Evolutionary conservation across 2,888 invertebrate species (phyloP).

Genomic region (Thysanoteuthis rhombus): DNA sequence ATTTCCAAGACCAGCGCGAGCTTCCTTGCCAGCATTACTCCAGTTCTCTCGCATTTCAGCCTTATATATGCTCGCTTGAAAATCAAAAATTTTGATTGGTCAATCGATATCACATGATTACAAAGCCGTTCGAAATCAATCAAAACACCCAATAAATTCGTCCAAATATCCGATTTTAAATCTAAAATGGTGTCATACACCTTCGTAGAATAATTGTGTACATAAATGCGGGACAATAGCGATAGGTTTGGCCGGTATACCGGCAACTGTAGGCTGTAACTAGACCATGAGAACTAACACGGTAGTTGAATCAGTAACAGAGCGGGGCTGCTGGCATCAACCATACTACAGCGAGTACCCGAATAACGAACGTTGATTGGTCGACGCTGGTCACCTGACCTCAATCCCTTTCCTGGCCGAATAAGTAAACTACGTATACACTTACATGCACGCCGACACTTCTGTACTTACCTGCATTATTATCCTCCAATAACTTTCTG

Average conservation of each 20-base stretch:
- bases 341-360: slow-evolving; percentile 12
- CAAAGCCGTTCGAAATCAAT: slow-evolving; percentile 27
- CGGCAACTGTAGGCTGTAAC: not conserved
- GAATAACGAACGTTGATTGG: slow-evolving; percentile 32
- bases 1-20: slow-evolving; percentile 55
- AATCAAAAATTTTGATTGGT: slow-evolving; percentile 61
- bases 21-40: slow-evolving; percentile 59
- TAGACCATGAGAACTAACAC: slow-evolving; percentile 12
- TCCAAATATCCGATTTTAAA: not conserved
- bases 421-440: slow-evolving; percentile 12
- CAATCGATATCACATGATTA: slow-evolving; percentile 61
- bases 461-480: slow-evolving; percentile 12
- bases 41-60: slow-evolving; percentile 45
- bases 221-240: not conserved
- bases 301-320: not conserved
- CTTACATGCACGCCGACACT: not conserved
- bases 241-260: slow-evolving; percentile 14
- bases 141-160: slow-evolving; percentile 21
- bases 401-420: not conserved
- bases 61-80: slow-evolving; percentile 60
- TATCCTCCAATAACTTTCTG: slow-evolving; percentile 12
- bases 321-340: not conserved
- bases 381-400: slow-evolving; percentile 31
- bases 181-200: not conserved
- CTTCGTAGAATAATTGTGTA: not conserved